Percentiles rank a stretch among this genome's conserved stretches.
These are phyloP conservation scores for Protobothrops flavoviridis DNA, from an alignment of 2,113 vertebrate genomes.

Conservation along the genomic window DNA sequence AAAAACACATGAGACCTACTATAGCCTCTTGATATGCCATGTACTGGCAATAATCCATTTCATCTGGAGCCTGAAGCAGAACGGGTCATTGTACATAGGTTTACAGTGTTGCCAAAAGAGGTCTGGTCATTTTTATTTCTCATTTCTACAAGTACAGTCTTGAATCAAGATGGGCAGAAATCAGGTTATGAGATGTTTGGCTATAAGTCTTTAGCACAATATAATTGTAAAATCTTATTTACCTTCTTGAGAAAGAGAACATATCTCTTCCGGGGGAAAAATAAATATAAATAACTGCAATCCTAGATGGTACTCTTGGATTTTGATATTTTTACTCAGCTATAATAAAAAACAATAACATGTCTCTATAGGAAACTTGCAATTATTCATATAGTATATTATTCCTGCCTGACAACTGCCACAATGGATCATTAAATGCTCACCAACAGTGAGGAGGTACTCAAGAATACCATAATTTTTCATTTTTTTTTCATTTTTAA, in stretches of 20 bases:
- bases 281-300: not conserved
- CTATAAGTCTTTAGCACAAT: not conserved
- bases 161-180: not conserved
- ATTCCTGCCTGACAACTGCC: not conserved
- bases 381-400: not conserved
- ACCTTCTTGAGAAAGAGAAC: not conserved
- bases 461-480: not conserved
- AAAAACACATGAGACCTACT: not conserved
- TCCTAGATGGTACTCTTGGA: not conserved
- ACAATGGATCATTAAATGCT: not conserved
- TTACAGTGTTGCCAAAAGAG: not conserved
- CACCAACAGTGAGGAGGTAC: not conserved
- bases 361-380: not conserved
- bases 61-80: not conserved
- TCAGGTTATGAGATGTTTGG: not conserved
- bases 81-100: not conserved
- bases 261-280: not conserved
- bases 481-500: constrained; percentile 12
- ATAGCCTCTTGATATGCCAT: not conserved
- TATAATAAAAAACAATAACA: not conserved
- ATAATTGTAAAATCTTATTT: not conserved
- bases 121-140: not conserved
- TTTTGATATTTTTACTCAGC: not conserved
- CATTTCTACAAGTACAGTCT: not conserved
- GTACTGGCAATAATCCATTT: not conserved